phyloP scores from a whole-genome alignment of 2,797 vertebrate genomes.

The Nyctalus aviator region DNA sequence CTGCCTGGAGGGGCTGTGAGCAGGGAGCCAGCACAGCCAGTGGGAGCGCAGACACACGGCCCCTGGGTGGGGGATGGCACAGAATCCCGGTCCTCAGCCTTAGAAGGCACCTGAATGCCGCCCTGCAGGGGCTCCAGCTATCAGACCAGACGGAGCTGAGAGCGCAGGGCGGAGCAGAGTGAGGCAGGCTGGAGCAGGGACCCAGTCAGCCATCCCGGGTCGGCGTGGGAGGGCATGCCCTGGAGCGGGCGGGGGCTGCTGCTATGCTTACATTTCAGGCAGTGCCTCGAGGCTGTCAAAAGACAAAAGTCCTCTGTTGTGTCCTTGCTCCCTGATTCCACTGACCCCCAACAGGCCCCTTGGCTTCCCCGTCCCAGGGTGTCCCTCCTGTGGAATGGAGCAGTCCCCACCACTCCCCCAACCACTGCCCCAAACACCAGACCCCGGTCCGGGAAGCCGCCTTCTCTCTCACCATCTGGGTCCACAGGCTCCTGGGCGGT shows the following conservation, averaged over 20 bases:
- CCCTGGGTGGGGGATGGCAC: background rate
- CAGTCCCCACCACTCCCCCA: background rate
- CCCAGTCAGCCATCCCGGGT: background rate
- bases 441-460: background rate
- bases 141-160: background rate
- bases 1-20: background rate
- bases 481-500: background rate
- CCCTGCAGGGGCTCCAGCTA: background rate
- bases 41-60: background rate
- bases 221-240: fast-evolving
- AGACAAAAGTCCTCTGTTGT: background rate
- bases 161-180: background rate
- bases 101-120: background rate
- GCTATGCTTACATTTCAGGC: background rate
- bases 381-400: background rate
- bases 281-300: background rate
- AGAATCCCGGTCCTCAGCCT: slow-evolving; percentile 2
- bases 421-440: background rate
- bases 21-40: background rate
- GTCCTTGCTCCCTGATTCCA: background rate
- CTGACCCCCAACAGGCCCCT: background rate
- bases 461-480: background rate
- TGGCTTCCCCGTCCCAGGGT: background rate
- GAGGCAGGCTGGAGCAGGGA: background rate
- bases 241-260: background rate